Percentiles rank a stretch among this genome's conserved stretches.
Conservation (phyloP, 2,888 invertebrate genomes). For the Epiblema foenella region DNA sequence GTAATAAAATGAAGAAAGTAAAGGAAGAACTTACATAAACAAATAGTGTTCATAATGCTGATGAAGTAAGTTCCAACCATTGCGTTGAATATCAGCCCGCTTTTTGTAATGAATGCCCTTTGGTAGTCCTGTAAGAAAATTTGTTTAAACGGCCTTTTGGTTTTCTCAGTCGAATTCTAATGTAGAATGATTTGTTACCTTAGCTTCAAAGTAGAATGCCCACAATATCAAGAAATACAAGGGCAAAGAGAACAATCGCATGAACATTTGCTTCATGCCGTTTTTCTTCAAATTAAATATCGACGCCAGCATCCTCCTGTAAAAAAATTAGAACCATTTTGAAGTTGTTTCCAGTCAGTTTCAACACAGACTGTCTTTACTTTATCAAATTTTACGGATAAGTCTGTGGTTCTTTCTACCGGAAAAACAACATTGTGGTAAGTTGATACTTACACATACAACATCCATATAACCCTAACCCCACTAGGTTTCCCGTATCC, state of each 20-base stretch:
- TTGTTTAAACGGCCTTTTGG: constrained; percentile 11
- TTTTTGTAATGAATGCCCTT: constrained; percentile 88
- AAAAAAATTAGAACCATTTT: constrained; percentile 1
- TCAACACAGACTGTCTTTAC: too few relatives aligned
- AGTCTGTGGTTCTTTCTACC: background rate
- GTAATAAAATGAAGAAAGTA: too few relatives aligned
- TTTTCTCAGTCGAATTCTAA: constrained; percentile 18
- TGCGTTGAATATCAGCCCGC: constrained; percentile 89
- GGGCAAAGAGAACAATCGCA: constrained; percentile 90
- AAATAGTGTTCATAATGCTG: constrained; percentile 88
- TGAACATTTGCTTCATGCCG: constrained; percentile 90
- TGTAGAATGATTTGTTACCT: constrained; percentile 64
- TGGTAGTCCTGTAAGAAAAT: constrained; percentile 85
- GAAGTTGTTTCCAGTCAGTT: too few relatives aligned
- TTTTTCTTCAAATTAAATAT: constrained; percentile 91
- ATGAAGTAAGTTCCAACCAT: constrained; percentile 88
- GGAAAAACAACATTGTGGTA: background rate
- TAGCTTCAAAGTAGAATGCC: constrained; percentile 90
- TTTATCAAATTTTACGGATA: too few relatives aligned
- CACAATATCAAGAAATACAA: constrained; percentile 91
- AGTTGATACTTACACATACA: constrained; percentile 86
- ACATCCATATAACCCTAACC: constrained; percentile 87
- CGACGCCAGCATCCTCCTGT: constrained; percentile 90
- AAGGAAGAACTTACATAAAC: constrained; percentile 85
- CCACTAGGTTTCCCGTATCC: constrained; percentile 90